A percentile compares a stretch with the other conserved stretches of the same genome.
Evolutionary conservation across 2,797 vertebrate species (phyloP).

Genomic region (Chanos chanos): DNA sequence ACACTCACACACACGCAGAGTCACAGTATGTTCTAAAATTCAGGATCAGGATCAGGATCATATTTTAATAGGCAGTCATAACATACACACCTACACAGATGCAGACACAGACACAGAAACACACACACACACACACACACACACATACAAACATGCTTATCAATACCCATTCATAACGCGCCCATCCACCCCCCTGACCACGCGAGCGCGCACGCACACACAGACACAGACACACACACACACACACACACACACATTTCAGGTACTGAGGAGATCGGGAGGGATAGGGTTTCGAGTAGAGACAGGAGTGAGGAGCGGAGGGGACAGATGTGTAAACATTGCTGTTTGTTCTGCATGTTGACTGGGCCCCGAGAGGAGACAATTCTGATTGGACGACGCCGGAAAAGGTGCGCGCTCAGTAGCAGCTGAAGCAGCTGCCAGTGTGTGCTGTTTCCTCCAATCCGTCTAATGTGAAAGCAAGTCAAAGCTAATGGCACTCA

Average conservation of each 20-base stretch:
- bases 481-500: too few relatives aligned
- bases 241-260: background rate
- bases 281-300: background rate
- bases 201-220: background rate
- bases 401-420: slow-evolving; percentile 40
- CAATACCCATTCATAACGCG: too few relatives aligned
- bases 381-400: background rate
- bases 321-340: slow-evolving; percentile 50
- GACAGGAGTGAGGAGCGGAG: slow-evolving; percentile 35
- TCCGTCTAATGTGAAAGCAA: too few relatives aligned
- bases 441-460: too few relatives aligned
- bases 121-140: too few relatives aligned
- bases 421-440: too few relatives aligned
- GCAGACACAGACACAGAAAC: too few relatives aligned
- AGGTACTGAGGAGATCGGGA: too few relatives aligned
- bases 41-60: too few relatives aligned
- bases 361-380: slow-evolving; percentile 33
- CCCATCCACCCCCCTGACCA: too few relatives aligned
- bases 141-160: too few relatives aligned
- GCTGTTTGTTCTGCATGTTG: slow-evolving; percentile 46
- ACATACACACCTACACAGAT: background rate
- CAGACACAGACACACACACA: background rate
- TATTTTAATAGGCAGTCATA: too few relatives aligned
- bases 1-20: slow-evolving; percentile 28
- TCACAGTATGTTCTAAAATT: slow-evolving; percentile 30